Percentiles rank a stretch among this genome's conserved stretches.
These are phyloP conservation scores for Erebia aethiops DNA, from an alignment of 2,888 invertebrate species.

Conservation along the genomic window DNA sequence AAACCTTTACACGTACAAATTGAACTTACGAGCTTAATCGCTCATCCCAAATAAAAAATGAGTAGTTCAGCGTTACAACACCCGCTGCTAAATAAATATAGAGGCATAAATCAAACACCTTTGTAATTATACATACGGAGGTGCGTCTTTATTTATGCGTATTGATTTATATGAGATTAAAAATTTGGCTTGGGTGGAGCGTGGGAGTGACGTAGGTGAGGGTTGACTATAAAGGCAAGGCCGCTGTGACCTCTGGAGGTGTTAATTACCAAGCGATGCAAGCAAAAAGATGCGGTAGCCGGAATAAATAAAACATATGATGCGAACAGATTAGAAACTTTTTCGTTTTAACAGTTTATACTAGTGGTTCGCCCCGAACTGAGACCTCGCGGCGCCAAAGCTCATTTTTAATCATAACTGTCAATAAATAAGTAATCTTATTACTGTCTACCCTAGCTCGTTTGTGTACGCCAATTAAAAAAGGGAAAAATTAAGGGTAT, in stretches of 20 bases:
- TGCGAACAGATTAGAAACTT: slow-evolving; percentile 2
- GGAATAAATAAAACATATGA: slow-evolving; percentile 10
- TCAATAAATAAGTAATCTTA: too few species aligned
- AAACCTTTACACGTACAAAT: slow-evolving; percentile 16
- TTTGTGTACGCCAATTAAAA: too few species aligned
- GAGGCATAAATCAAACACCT: slow-evolving; percentile 63
- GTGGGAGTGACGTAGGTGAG: slow-evolving; percentile 60
- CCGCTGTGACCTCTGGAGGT: slow-evolving; percentile 57
- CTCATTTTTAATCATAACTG: too few species aligned
- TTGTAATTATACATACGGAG: slow-evolving; percentile 57
- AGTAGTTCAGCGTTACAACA: slow-evolving; percentile 43
- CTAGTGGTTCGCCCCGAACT: too few species aligned
- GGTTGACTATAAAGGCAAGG: slow-evolving; percentile 52
- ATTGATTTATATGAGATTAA: slow-evolving; percentile 57
- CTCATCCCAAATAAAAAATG: slow-evolving; percentile 28
- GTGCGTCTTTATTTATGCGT: slow-evolving; percentile 50
- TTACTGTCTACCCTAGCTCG: too few species aligned
- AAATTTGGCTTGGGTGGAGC: slow-evolving; percentile 43
- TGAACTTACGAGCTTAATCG: slow-evolving; percentile 23
- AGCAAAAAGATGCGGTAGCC: slow-evolving; percentile 39
- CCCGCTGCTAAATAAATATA: slow-evolving; percentile 55
- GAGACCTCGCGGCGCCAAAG: too few species aligned
- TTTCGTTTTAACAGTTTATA: not conserved
- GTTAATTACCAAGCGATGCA: slow-evolving; percentile 57
- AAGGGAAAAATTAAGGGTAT: too few species aligned